phyloP scores from a whole-genome alignment of 2,888 invertebrate genomes.

The Malacosoma neustria region DNA sequence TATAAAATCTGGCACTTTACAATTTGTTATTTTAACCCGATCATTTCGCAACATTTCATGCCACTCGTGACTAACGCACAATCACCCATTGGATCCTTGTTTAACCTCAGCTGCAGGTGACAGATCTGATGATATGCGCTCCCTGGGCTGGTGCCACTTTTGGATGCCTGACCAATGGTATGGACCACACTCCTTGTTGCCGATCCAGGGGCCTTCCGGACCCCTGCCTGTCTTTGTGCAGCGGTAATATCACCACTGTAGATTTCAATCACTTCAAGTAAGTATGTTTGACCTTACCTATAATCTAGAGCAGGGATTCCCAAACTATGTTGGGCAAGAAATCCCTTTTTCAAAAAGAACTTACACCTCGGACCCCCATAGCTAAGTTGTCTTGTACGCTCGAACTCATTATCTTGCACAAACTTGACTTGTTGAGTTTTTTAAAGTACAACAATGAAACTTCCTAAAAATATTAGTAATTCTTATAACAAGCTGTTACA shows the following conservation, averaged over 20 bases:
- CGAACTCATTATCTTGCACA: too few relatives aligned
- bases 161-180: conserved; percentile 84
- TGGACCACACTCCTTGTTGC: conserved; percentile 89
- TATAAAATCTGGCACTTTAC: too few relatives aligned
- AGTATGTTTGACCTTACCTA: conserved; percentile 33
- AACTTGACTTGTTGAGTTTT: not conserved
- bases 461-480: not conserved
- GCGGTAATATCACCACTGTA: conserved; percentile 84
- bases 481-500: not conserved
- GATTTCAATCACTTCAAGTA: conserved; percentile 90
- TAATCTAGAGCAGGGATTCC: too few relatives aligned
- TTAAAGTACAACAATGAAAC: not conserved
- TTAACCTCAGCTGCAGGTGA: conserved; percentile 76
- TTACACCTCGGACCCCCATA: too few relatives aligned
- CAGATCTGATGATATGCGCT: conserved; percentile 92
- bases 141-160: conserved; percentile 90
- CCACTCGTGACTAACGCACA: conserved; percentile 59
- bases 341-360: too few relatives aligned
- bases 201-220: conserved; percentile 82
- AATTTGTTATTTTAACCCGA: conserved; percentile 1
- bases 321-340: too few relatives aligned
- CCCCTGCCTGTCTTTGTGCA: conserved; percentile 84
- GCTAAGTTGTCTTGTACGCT: too few relatives aligned
- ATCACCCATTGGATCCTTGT: conserved; percentile 35
- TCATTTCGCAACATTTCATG: conserved; percentile 5